Conservation (phyloP, 1,140 invertebrate species). For the Ephestia elutella region DNA sequence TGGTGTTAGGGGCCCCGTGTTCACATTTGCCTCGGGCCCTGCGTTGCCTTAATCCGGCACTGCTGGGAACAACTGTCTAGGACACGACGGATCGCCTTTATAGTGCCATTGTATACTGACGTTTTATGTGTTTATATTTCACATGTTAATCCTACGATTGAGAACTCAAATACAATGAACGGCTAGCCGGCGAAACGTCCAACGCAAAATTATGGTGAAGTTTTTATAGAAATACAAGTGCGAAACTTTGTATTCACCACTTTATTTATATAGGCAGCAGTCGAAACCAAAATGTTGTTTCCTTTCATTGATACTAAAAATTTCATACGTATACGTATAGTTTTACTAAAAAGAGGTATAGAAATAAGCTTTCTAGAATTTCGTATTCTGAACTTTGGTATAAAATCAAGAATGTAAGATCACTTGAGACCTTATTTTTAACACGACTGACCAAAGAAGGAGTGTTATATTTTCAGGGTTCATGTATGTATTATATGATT, state of each 20-base stretch:
- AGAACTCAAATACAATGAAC: neutral
- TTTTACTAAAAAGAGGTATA: neutral
- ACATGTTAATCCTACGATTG: neutral
- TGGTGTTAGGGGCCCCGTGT: no score
- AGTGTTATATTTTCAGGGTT: no score
- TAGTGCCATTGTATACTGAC: conserved; percentile 3
- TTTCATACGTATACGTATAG: neutral
- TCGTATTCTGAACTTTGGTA: no score
- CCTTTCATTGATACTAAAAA: neutral
- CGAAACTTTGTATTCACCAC: neutral
- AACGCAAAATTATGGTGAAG: neutral
- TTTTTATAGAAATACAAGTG: neutral
- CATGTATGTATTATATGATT: no score
- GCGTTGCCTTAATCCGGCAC: no score
- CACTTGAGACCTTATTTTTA: no score
- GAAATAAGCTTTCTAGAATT: no score
- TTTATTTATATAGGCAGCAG: neutral
- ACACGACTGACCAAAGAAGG: no score
- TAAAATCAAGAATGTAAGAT: no score
- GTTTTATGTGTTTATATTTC: conserved; percentile 5
- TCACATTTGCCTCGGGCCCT: no score
- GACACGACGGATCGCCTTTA: neutral
- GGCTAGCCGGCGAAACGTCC: neutral
- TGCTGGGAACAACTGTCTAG: conserved; percentile 1
- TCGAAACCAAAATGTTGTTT: neutral